Conservation (phyloP, 2,797 vertebrate genomes). For the Petrocephalus schoutedeni region DNA sequence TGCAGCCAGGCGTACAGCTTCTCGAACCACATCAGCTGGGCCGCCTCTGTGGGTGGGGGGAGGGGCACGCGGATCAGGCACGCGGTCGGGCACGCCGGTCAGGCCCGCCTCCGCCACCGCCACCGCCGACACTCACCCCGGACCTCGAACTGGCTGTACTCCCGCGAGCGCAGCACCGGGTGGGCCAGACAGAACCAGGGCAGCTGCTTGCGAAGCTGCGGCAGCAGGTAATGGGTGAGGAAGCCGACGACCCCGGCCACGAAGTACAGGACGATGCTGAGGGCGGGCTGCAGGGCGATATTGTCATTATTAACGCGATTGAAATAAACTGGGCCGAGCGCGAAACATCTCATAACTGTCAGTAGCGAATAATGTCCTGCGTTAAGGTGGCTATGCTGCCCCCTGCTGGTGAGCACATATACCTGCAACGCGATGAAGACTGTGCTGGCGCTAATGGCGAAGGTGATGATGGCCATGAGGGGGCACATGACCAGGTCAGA, state of each 20-base stretch:
- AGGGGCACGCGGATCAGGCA: background rate
- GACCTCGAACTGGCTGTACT: slow-evolving; percentile 90
- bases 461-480: slow-evolving; percentile 82
- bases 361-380: background rate
- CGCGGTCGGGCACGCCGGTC: background rate
- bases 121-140: slow-evolving; percentile 65
- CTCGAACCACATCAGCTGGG: slow-evolving; percentile 91
- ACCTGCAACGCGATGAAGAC: slow-evolving; percentile 88
- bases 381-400: background rate
- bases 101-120: background rate
- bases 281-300: slow-evolving; percentile 66
- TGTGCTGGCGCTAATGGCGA: slow-evolving; percentile 86
- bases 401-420: slow-evolving; percentile 30
- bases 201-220: slow-evolving; percentile 85
- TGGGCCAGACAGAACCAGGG: slow-evolving; percentile 89
- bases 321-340: background rate
- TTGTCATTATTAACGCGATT: background rate
- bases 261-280: slow-evolving; percentile 79
- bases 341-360: background rate
- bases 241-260: slow-evolving; percentile 79
- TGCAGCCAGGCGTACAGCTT: slow-evolving; percentile 84
- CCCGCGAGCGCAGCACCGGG: slow-evolving; percentile 78
- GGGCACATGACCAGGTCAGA: slow-evolving; percentile 85
- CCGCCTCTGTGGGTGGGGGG: slow-evolving; percentile 63
- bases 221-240: slow-evolving; percentile 83